Base-by-base conservation (phyloP, 1,140 invertebrate genomes). In the Trachymyrmex cornetzi region DNA sequence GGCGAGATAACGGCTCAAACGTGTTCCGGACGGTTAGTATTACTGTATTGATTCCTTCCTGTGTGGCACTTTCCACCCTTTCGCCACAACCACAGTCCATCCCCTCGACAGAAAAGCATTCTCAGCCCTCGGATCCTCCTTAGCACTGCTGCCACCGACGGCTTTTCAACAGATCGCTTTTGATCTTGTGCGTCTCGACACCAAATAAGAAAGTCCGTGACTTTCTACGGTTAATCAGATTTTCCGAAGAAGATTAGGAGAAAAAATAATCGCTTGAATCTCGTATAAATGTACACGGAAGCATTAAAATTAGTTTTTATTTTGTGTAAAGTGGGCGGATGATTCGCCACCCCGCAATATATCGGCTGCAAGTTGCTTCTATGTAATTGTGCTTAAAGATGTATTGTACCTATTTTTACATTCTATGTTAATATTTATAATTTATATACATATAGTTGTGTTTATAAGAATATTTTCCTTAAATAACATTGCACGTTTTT, bases 1-100 rank as follows among this genome's bases (percentile, higher is more conserved):
- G 44, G 14, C 22, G 59, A 67, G 80, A 89, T 87, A 71, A 80
- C 74, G 38, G 84, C 72, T 88, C 87, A 84, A 90, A 90, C 81
- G 90, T 86, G 75, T 92, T 89, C 89, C 88, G 77, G 80, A 79
- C 91, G 91, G 90, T 88, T 91, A 91, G 87, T 90, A 91, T 84
- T 44, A 44, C 38, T 44, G 90, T 91, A 91, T 91, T 87, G 90
- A 91, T 91, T 91, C 90, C 85, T 86, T 87, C 88, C 84, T 87
- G 63, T 81, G 72, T 81, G 72, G 79, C 84, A 82, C 80, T 86
- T 85, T 85, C 67, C 75, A 48, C 77, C 85, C 87, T 87, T 63
- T 71, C 63, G n/a, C 84, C 50, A 61, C 71, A 55, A 38, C 69
- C 57, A 79, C 77, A 53, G 55, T 81, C 64, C 53, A 59, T 66